These are phyloP conservation scores for Adoxophyes honmai DNA, from an alignment of 1,140 invertebrate genomes.

Conservation along the genomic window DNA sequence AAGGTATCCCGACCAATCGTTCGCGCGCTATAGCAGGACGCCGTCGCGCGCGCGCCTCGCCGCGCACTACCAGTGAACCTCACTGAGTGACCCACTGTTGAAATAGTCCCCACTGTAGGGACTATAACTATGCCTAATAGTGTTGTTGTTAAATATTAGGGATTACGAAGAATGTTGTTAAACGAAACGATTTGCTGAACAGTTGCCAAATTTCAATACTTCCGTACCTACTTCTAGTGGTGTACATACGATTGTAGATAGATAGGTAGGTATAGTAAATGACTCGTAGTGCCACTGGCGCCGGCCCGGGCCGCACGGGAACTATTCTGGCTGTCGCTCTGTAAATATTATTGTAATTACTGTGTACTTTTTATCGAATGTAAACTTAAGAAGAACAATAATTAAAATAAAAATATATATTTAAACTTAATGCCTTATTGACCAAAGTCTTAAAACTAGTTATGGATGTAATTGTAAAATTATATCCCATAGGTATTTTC, in stretches of 20 bases:
- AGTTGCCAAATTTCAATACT: conserved; percentile 52
- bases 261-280: conserved; percentile 61
- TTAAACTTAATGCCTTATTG: conserved; percentile 77
- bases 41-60: background rate
- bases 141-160: conserved; percentile 9
- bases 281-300: conserved; percentile 45
- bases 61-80: background rate
- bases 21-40: background rate
- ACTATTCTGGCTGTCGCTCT: conserved; percentile 9
- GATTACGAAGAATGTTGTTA: background rate
- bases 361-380: conserved; percentile 61
- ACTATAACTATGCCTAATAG: background rate
- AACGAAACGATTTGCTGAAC: conserved; percentile 2
- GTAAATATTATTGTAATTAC: conserved; percentile 70
- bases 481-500: conserved; percentile 52
- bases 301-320: too few species aligned
- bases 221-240: conserved; percentile 36
- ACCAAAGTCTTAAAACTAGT: conserved; percentile 76
- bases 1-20: background rate
- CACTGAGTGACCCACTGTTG: background rate
- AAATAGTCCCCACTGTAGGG: background rate
- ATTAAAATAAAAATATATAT: conserved; percentile 71
- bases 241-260: conserved; percentile 58
- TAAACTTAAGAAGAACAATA: conserved; percentile 74
- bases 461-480: conserved; percentile 62